Evolutionary conservation across 2,888 invertebrate genomes (phyloP), one percentile per base, ranked within the genome.

Genomic region (Ochropacha duplaris): DNA sequence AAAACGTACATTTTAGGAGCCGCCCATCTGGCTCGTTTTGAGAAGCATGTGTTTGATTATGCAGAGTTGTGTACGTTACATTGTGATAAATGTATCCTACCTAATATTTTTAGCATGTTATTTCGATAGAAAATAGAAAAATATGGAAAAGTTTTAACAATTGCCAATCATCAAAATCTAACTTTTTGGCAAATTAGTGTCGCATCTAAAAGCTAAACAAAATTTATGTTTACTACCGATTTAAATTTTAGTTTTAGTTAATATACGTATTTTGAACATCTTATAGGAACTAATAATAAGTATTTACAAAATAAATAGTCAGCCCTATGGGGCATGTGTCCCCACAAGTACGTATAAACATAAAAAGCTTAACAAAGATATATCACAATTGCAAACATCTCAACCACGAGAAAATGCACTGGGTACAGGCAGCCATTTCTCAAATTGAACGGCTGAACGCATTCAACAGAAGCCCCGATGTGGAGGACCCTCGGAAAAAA

Each of bases 401-500:
- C 80, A 84, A 84, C 82, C 73, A 78, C 73, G 70, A 66, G 60
- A 74, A 64, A 76, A 76, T 79, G 75, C 76, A 76, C 78, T 78
- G 80, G 65, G 62, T 60, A 65, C 52, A 65, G 69, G 78, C 86
- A 74, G 85, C 89, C 88, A 92, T 91, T 88, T 89, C 86, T 88
- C 87, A 87, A 88, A 87, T 84, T 84, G 79, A 81, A 86, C 81
- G 70, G 65, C 49, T 70, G 78, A 72, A 75, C 81, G 84, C 82
- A 87, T 89, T 89, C 88, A 86, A 79, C 86, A 78, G 81, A 78
- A 79, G 79, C 78, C 66, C 69, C 36, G 36, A 36, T 75, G 78
- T 74, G 64, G 76, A 80, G 82, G 81, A 79, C 85, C 84, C 86
- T 84, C 76, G 78, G 82, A 88, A 91, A 90, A 89, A 91, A 87